Percentiles rank a stretch among this genome's conserved stretches.
Conservation (phyloP, 2,888 invertebrate genomes). For the Pachymerium ferrugineum region DNA sequence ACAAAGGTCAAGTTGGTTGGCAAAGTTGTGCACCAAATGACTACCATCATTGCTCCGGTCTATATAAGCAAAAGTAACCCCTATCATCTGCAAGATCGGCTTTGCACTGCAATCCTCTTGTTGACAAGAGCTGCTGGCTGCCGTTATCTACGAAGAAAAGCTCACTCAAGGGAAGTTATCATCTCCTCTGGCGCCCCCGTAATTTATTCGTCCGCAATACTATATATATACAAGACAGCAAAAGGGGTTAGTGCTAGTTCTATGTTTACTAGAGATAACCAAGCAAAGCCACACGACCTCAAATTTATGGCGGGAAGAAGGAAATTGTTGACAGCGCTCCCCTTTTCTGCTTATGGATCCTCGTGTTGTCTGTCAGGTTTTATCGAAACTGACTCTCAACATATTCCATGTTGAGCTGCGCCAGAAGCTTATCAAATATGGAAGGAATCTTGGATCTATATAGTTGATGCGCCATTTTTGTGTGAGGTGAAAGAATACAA, state of each 20-base stretch:
- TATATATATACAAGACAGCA: slow-evolving; percentile 17
- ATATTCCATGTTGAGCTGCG: background rate
- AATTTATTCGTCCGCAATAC: slow-evolving; percentile 18
- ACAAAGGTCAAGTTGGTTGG: background rate
- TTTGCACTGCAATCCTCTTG: slow-evolving; percentile 3
- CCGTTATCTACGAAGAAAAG: background rate
- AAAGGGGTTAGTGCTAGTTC: background rate
- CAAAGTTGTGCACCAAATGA: background rate
- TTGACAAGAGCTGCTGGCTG: slow-evolving; percentile 17
- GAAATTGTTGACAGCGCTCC: slow-evolving; percentile 15
- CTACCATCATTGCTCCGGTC: background rate
- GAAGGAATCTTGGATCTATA: too few relatives aligned
- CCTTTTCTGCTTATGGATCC: background rate
- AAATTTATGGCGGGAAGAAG: slow-evolving; percentile 6
- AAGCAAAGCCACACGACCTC: slow-evolving; percentile 6
- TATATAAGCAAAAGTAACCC: background rate
- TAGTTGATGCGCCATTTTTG: background rate
- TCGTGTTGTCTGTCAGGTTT: background rate
- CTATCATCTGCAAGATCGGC: slow-evolving; percentile 15
- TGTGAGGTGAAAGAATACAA: background rate
- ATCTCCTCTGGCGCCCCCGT: slow-evolving; percentile 14
- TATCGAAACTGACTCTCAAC: slow-evolving; percentile 5
- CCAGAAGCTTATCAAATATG: background rate
- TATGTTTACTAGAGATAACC: slow-evolving; percentile 10
- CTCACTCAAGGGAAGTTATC: slow-evolving; percentile 13